phyloP scores from a whole-genome alignment of 2,797 vertebrate species.

The Dromococcyx pavoninus region DNA sequence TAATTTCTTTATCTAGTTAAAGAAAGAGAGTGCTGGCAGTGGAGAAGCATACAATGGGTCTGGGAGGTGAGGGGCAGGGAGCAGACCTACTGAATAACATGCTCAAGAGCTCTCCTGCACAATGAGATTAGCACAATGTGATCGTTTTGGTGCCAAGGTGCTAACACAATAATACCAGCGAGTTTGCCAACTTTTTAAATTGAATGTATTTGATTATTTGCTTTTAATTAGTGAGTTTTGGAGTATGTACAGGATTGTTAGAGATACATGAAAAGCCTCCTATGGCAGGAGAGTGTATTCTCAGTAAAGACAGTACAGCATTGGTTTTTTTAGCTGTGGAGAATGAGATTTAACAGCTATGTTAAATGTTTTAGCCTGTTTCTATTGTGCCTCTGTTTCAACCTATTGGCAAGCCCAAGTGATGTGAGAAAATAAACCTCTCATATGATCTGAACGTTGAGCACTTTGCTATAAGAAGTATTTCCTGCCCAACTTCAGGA shows the following conservation, averaged over 20 bases:
- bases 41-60: not conserved
- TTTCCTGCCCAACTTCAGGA: slow-evolving; percentile 39
- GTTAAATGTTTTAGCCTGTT: slow-evolving; percentile 74
- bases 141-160: slow-evolving; percentile 82
- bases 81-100: slow-evolving; percentile 55
- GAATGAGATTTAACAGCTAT: slow-evolving; percentile 79
- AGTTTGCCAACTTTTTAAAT: slow-evolving; percentile 87
- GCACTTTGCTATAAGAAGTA: slow-evolving; percentile 28
- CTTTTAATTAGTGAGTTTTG: slow-evolving; percentile 87
- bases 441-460: slow-evolving; percentile 62
- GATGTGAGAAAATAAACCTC: slow-evolving; percentile 70
- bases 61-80: slow-evolving; percentile 34
- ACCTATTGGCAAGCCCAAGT: slow-evolving; percentile 74
- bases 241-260: slow-evolving; percentile 84
- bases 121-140: slow-evolving; percentile 80
- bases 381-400: slow-evolving; percentile 74
- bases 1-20: slow-evolving; percentile 31
- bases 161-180: slow-evolving; percentile 82
- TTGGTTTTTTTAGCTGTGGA: slow-evolving; percentile 79
- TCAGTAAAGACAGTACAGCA: slow-evolving; percentile 67
- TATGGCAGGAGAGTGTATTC: slow-evolving; percentile 70
- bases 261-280: slow-evolving; percentile 78
- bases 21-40: not conserved
- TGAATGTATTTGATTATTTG: slow-evolving; percentile 87
- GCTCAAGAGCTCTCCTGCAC: slow-evolving; percentile 81